phyloP scores from a whole-genome alignment of 2,888 invertebrate species.

The Drosophila heteroneura region DNA sequence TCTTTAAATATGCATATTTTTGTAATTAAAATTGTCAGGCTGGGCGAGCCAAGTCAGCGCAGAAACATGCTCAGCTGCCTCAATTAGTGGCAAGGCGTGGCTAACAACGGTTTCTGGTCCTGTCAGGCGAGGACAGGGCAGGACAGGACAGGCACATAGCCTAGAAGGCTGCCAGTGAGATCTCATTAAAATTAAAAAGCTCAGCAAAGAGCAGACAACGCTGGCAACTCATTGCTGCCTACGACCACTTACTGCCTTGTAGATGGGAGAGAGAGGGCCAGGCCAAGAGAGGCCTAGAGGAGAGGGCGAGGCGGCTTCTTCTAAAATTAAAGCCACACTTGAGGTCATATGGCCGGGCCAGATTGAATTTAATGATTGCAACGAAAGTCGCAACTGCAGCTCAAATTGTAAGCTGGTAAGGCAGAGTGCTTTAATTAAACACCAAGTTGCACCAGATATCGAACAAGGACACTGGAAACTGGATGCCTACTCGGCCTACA shows the following conservation, averaged over 20 bases:
- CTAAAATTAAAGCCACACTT: conserved; percentile 59
- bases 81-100: conserved; percentile 75
- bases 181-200: conserved; percentile 79
- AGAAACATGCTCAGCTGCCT: conserved; percentile 73
- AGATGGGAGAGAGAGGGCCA: conserved; percentile 22
- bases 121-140: conserved; percentile 11
- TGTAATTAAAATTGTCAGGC: conserved; percentile 70
- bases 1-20: conserved; percentile 77
- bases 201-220: conserved; percentile 46
- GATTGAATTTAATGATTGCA: conserved; percentile 55
- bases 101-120: conserved; percentile 47
- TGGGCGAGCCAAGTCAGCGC: conserved; percentile 59
- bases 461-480: conserved; percentile 5
- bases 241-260: conserved; percentile 1
- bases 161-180: conserved; percentile 68
- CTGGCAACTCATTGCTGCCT: conserved; percentile 10
- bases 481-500: background rate
- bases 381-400: conserved; percentile 26
- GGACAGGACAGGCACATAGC: conserved; percentile 50
- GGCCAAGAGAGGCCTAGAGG: conserved; percentile 38
- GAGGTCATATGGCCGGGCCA: conserved; percentile 24
- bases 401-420: conserved; percentile 6
- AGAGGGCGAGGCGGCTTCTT: conserved; percentile 7
- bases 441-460: conserved; percentile 36
- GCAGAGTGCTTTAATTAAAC: conserved; percentile 68